Evolutionary conservation across 2,888 invertebrate genomes (phyloP), one percentile per base, ranked within the genome.

Genomic region (Baronia brevicornis): DNA sequence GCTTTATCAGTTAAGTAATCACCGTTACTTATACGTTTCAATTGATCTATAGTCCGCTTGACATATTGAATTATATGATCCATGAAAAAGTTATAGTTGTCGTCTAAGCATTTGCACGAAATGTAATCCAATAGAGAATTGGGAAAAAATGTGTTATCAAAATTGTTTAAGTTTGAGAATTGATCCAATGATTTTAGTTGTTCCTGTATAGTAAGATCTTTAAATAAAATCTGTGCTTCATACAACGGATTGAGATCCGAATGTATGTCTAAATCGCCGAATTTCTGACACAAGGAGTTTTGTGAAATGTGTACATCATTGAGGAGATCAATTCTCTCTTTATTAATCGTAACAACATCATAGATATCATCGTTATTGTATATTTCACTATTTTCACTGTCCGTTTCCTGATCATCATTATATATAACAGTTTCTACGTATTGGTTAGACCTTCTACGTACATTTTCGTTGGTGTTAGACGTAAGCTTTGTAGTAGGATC

Each of bases 1-100:
- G 62, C 75, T 48, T 49, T 70, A 1, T 77, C 78, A 2, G 78
- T 78, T 35, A 84, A 57, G 41, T 71, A 84, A 39, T 84, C 84
- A 1, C 84, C 84, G 32, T 84, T 79, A 39, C 80, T 80, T 10
- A 84, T 82, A 7, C 79, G 67, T 44, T 74, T 80, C n/a, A 84
- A 48, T 40, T 84, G 80, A 2, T 80, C 79, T 32, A 84, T 79
- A 1, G 78, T 78, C 29, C 73, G 60, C 33, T 67, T 66, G 0
- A 79, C 79, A 36, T 80, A 71, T 46, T 48, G 51, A 18, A 84
- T 80, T 3, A 82, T 60, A 33, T 69, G 79, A 5, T 84, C 82
- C 77, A 84, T 77, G 39, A 80, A 71, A 44, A 79, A 74, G 40
- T 65, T 74, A 33, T 70, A 73, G 43, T 74, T 73, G 25, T 78